phyloP scores from a whole-genome alignment of 2,888 invertebrate genomes.

The Thera britannica region DNA sequence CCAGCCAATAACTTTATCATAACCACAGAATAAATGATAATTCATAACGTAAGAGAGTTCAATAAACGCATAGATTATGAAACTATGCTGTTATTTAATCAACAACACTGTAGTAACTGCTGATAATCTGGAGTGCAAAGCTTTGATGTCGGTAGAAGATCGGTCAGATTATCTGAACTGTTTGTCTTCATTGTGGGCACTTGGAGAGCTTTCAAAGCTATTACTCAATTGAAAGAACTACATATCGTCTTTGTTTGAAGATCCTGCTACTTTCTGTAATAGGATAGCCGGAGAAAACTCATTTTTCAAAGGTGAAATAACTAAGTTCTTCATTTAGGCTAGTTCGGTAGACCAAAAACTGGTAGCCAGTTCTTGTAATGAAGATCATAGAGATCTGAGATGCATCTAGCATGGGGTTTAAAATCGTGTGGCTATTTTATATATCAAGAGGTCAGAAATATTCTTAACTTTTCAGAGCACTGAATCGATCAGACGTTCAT shows the following conservation, averaged over 20 bases:
- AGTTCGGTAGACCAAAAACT: too few species aligned
- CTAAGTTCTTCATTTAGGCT: neutral
- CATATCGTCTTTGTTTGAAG: neutral
- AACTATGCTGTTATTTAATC: conserved; percentile 12
- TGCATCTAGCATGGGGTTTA: too few species aligned
- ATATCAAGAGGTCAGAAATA: too few species aligned
- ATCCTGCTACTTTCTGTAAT: neutral
- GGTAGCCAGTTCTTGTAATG: too few species aligned
- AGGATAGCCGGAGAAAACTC: neutral
- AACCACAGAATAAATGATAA: neutral
- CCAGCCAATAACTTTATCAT: conserved; percentile 46
- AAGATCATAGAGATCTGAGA: too few species aligned
- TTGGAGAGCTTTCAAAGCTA: conserved; percentile 8
- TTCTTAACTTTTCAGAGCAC: too few species aligned
- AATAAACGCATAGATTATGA: conserved; percentile 40
- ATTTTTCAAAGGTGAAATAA: neutral
- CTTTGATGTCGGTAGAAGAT: conserved; percentile 32
- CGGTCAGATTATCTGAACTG: neutral
- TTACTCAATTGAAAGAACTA: conserved; percentile 6
- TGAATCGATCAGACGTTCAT: too few species aligned
- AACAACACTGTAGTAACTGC: conserved; percentile 9
- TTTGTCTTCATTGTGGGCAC: conserved; percentile 18
- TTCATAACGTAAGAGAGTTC: conserved; percentile 39
- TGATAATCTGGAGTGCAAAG: conserved; percentile 12
- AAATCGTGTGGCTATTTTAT: too few species aligned